Base-by-base conservation (phyloP, 2,888 invertebrate genomes). In the Gastracanthus pulcherrimus region DNA sequence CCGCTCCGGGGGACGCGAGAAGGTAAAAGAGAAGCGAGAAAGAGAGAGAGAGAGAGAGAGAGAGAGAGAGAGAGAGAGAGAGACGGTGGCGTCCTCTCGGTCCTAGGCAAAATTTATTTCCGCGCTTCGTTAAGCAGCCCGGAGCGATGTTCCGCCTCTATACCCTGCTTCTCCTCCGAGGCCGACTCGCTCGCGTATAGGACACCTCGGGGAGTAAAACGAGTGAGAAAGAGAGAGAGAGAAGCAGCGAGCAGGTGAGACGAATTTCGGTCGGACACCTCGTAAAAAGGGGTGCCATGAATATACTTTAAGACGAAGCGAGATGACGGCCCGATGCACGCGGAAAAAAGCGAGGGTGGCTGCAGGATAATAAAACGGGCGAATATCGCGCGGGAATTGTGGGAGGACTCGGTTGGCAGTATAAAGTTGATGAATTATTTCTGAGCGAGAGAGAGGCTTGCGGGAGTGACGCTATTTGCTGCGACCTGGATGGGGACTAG, bases 261-360 rank as follows among this genome's bases (percentile, higher is more conserved):
- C 58, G 75, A 74, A 75, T 70, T 82, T 75, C 62, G 45, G 78
- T 60, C 60, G 75, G 67, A 77, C 76, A 81, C 38, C 76, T 70
- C 78, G 75, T 82, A 82, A 82, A 81, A 81, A 74, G 19, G 41
- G 26, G 34, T n/a, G n/a, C 38, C 45, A 67, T 72, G 72, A 76
- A 72, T 81, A 72, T 64, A 45, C 64, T 66, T 80, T 45, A 71
- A 69, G 26, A n/a, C 29, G 41, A 13, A 45, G 41, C 26, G 19
- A 75, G 58, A 77, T 77, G 77, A 70, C 62, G 45, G 4, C 34
- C 45, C 34, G 19, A 34, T 34, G 51, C 51, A 51, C n/a, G 60
- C 60, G 48, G 36, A 36, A 36, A 69, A 23, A 51, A 16, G 23
- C 5, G 71, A 9, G 29, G 26, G 45, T 31, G 34, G 38, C 38